Evolutionary conservation across 2,888 invertebrate species (phyloP), one percentile per base, ranked within the genome.

Genomic region (Acheta domesticus): DNA sequence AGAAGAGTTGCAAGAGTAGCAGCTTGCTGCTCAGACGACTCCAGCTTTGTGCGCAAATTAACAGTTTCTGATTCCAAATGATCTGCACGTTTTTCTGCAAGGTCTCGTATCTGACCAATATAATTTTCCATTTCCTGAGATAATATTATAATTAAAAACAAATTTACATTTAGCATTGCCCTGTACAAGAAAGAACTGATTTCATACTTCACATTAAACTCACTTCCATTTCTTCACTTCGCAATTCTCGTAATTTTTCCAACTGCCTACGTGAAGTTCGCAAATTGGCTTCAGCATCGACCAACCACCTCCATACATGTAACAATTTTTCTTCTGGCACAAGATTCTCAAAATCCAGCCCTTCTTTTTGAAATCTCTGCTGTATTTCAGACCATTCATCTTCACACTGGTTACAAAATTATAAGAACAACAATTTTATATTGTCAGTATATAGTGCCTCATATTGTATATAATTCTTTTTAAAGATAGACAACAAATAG

Each of bases 221-320:
- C 81, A 86, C 86, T 84, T 86, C 86, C 81, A 87, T 84, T 82
- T 87, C 87, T 82, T 87, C 86, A 82, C 86, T 84, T 80, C 87
- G 86, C 79, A 87, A 85, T 79, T 85, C 85, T 78, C 86, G 84
- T 23, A 87, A 83, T 83, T 87, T 87, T 81, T 87, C 87, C 79
- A 86, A 83, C 84, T 87, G 87, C 82, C 86, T 85, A 23, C 87
- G 82, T 2, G 86, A 85, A 73, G 86, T 86, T 74, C 85, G 84
- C 48, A 87, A 83, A 83, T 87, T 87, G 78, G 85, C 86, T 82
- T 87, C 87, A 48, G 87, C 86, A 83, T 87, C 87, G 36, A 86
- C 86, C 76, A 87, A 82, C 87, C 87, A 87, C 76, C 87, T 83
- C 87, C 87, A 87, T 49, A 87, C 85, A 82, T 87, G 86, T 74